Evolutionary conservation across 2,888 invertebrate genomes (phyloP), one percentile per base, ranked within the genome.

Genomic region (Drosophila tanythrix): DNA sequence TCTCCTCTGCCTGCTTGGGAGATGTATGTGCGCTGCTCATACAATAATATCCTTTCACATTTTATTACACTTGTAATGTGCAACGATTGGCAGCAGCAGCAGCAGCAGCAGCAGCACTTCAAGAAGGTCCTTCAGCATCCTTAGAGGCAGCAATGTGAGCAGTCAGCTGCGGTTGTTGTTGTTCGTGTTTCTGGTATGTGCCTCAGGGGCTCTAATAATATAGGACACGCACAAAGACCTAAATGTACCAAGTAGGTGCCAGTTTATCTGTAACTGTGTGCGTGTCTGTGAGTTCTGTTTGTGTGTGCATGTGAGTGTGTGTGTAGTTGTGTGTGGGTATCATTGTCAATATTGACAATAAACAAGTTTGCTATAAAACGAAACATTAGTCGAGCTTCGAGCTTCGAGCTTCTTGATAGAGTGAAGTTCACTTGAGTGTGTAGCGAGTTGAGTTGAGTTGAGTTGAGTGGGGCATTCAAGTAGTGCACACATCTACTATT

Each of bases 341-440:
- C 88, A 81, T 82, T 87, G 87, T 89, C 89, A 87, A 89, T 89
- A 87, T 87, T 89, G 87, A 87, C 89, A 89, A 78, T 85, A 87
- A 89, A 89, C 88, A 89, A 87, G 88, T 88, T 85, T 83, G 89
- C 87, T 72, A 82, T 81, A 88, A 88, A 87, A 88, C 63, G 75
- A 78, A 79, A 89, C 82, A 81, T 57, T 74, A 75, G 76, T 50
- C 64, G 61, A 46, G 52, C 29, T 18, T 10, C 38, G 29, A 63
- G 40, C 43, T 21, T 29, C 2, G 60, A 53, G 53, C 25, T 15
- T 36, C 8, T 36, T 18, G 18, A 15, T 35, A 15, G 11, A 63
- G 31, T 46, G 4, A 68, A 68, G 65, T 60, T 59, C n/a, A 15
- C 36, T 60, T 35, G 35, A 50, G 35, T 29, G 15, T 46, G 46